Base-by-base conservation (phyloP, 2,888 invertebrate genomes). In the Pseudococcus longispinus region DNA sequence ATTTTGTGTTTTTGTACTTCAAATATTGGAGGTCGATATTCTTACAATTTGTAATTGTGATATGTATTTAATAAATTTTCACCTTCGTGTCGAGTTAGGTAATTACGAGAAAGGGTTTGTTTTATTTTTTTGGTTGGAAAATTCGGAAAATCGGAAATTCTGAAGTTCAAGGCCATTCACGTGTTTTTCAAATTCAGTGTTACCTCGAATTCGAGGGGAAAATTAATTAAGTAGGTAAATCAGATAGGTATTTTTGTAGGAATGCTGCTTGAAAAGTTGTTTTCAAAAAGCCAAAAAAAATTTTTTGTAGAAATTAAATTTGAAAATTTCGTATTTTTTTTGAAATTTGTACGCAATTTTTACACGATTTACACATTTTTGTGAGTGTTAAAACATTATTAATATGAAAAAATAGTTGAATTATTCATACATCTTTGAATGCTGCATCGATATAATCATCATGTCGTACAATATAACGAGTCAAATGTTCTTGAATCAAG, bases 381-480 rank as follows among this genome's bases (percentile, higher is more conserved):
- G 15, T 74, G 15, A 29, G 18, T 18, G n/a, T 32, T 32, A 6
- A 74, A 70, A 60, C 60, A 23, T 60, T 20, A n/a, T 37, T 2
- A 74, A 18, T 11, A 74, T 32, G 18, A 74, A 5, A 32, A 18
- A 32, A 74, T 32, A 23, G 5, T 9, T 23, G 2, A 18, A 74
- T 32, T n/a, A 74, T 74, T 32, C 5, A 74, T 74, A 15, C 74
- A 74, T 9, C 11, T 23, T 23, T 8, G 60, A 23, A 60, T n/a
- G 15, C 23, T 60, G 60, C 51, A 65, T 70, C 29, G 13, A 13
- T 5, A 5, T 29, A 29, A 29, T 70, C 77, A 85, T 13, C 26
- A 86, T 86, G 86, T 77, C 86, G 5, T 86, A 86, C 37, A 86
- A 80, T 32, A 9, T 51, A 32, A 32, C 77, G 3, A 29, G 51